Base-by-base conservation (phyloP, 1,140 invertebrate species). In the Bicyclus anynana region DNA sequence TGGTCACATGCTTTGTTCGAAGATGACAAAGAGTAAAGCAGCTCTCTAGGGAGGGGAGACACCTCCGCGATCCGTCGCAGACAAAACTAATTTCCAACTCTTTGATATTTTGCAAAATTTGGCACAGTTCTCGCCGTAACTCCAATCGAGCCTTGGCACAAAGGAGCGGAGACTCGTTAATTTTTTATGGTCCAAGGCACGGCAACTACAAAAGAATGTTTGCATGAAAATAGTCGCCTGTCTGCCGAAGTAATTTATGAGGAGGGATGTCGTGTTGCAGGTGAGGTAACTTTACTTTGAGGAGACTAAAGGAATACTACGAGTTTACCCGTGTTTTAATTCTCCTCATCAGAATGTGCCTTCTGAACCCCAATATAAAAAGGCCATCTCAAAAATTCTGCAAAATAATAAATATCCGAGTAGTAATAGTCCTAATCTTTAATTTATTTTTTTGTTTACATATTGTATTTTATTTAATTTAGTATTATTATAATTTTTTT, bases 161-260 rank as follows among this genome's bases (percentile, higher is more conserved):
- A 58, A 62, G 60, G 54, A 62, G 21, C 33, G 50, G 48, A 62
- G 58, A 54, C 60, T 57, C 60, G 50, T 62, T 62, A 62, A 57
- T 53, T 62, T 59, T 62, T 62, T 58, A 62, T 62, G 44, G 54
- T 35, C 37, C 46, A 62, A 53, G 48, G 60, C 60, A 62, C 54
- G 60, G 35, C 60, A 62, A 47, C 37, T 42, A 21, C 57, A 26
- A 53, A 59, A 58, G 60, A 62, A 62, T 62, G 60, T 62, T 62
- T 53, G 2, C 49, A 58, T 57, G 54, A 62, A 58, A 62, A 56
- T 62, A 51, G 60, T 53, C 40, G 29, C 27, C 48, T 46, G 53
- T 40, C 54, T 33, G 17, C 44, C 5, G 23, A 40, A 18, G 44
- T 62, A 58, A 62, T 58, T 62, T 62, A 62, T 53, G 23, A 58